A percentile compares a stretch with the other conserved stretches of the same genome.
Conservation (phyloP, 2,113 vertebrate species). For the Prochilodus magdalenae region DNA sequence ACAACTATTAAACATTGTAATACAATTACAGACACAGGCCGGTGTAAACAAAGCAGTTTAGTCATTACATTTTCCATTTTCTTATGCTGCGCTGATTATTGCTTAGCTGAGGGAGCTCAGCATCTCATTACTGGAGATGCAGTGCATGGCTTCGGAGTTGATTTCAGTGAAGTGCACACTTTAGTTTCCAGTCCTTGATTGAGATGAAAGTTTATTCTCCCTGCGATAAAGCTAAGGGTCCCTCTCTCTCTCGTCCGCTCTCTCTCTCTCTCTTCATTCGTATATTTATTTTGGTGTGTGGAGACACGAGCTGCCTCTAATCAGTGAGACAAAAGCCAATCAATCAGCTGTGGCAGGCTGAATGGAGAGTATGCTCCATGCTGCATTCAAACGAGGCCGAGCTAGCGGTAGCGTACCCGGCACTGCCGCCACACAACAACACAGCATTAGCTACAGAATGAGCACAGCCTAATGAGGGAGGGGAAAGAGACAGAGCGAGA, state of each 20-base stretch:
- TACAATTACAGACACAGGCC: background rate
- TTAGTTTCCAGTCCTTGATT: slow-evolving; percentile 44
- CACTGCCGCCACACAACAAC: slow-evolving; percentile 3
- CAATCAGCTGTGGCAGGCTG: slow-evolving; percentile 54
- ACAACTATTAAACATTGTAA: background rate
- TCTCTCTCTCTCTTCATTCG: slow-evolving; percentile 12
- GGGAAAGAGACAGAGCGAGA: background rate
- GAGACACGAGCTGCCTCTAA: slow-evolving; percentile 50
- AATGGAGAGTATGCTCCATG: slow-evolving; percentile 43
- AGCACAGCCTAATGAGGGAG: slow-evolving; percentile 33
- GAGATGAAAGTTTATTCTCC: slow-evolving; percentile 55
- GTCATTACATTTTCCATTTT: background rate
- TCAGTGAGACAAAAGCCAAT: slow-evolving; percentile 62
- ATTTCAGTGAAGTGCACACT: slow-evolving; percentile 42
- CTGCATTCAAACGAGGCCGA: slow-evolving; percentile 35
- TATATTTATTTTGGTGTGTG: slow-evolving; percentile 33
- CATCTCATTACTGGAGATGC: slow-evolving; percentile 46
- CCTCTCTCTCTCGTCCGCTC: background rate
- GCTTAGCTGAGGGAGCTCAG: slow-evolving; percentile 16
- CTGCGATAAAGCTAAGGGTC: slow-evolving; percentile 38
- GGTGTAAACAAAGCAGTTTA: slow-evolving; percentile 2
- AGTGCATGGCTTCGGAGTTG: slow-evolving; percentile 34
- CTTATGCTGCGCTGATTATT: background rate
- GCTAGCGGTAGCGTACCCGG: slow-evolving; percentile 21
- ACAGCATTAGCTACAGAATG: slow-evolving; percentile 35